These are phyloP conservation scores for Sarcophaga peregrina DNA, from an alignment of 1,140 invertebrate species.

Conservation along the genomic window DNA sequence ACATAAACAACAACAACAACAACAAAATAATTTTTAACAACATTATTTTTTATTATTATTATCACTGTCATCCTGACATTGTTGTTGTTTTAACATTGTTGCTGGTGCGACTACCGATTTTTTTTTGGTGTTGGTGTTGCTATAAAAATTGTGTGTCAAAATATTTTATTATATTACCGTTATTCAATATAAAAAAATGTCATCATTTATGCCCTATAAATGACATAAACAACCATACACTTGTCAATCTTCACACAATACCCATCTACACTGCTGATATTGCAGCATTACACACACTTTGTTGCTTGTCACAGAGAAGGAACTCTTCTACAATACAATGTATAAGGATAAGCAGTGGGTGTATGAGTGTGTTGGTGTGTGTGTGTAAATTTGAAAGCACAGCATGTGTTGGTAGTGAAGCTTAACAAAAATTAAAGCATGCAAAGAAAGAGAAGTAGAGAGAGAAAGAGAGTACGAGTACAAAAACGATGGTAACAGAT, in stretches of 20 bases:
- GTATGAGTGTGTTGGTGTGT: too few relatives aligned
- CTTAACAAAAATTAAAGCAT: neutral
- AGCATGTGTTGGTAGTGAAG: neutral
- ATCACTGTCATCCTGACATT: neutral
- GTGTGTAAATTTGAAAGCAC: neutral
- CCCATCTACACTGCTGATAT: neutral
- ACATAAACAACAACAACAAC: neutral
- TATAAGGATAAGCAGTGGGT: too few relatives aligned
- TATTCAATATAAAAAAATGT: conserved; percentile 28
- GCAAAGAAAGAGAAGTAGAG: neutral
- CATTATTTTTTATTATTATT: conserved; percentile 13
- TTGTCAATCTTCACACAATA: conserved; percentile 1
- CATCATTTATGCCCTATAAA: conserved; percentile 36
- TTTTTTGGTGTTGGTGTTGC: neutral
- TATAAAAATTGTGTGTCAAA: conserved; percentile 23
- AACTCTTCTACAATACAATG: too few relatives aligned
- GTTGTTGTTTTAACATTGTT: too few relatives aligned
- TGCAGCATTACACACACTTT: neutral
- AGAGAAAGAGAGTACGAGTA: neutral
- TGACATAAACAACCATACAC: conserved; percentile 28
- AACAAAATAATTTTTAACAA: conserved; percentile 25
- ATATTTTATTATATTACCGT: conserved; percentile 28
- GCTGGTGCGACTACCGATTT: too few relatives aligned
- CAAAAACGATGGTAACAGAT: neutral
- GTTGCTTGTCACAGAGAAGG: too few relatives aligned